Percentiles rank a stretch among this genome's conserved stretches.
Conservation (phyloP, 2,113 vertebrate genomes). For the Gymnobelideus leadbeateri region DNA sequence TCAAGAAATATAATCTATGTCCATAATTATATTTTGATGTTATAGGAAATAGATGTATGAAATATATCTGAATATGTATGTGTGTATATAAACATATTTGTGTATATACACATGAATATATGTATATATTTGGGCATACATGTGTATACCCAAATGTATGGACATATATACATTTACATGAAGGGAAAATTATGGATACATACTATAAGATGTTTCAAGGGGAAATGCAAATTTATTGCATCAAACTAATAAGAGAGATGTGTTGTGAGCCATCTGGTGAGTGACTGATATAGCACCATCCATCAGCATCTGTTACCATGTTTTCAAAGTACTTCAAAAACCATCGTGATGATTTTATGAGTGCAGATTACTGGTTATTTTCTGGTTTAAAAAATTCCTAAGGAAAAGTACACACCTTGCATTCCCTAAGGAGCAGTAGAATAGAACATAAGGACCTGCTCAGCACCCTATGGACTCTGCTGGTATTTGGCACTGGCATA, state of each 20-base stretch:
- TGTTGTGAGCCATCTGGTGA: conserved; percentile 63
- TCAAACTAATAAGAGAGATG: conserved; percentile 67
- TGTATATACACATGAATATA: neutral
- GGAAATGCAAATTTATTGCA: conserved; percentile 63
- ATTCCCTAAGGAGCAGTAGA: conserved; percentile 62
- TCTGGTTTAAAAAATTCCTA: neutral
- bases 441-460: conserved; percentile 62
- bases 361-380: conserved; percentile 30
- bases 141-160: neutral
- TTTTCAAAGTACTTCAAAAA: conserved; percentile 65
- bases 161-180: conserved; percentile 37
- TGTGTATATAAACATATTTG: neutral
- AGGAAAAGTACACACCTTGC: conserved; percentile 39
- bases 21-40: conserved; percentile 37
- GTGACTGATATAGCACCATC: conserved; percentile 63
- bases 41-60: conserved; percentile 47
- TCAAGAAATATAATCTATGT: neutral
- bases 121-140: neutral
- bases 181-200: conserved; percentile 59
- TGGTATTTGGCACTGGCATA: conserved; percentile 63
- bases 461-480: conserved; percentile 56
- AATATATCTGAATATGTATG: neutral
- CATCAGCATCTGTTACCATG: conserved; percentile 69
- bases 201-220: conserved; percentile 64
- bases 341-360: conserved; percentile 65